Evolutionary conservation across 2,888 invertebrate genomes (phyloP).

Genomic region (Digitonthophagus gazella): DNA sequence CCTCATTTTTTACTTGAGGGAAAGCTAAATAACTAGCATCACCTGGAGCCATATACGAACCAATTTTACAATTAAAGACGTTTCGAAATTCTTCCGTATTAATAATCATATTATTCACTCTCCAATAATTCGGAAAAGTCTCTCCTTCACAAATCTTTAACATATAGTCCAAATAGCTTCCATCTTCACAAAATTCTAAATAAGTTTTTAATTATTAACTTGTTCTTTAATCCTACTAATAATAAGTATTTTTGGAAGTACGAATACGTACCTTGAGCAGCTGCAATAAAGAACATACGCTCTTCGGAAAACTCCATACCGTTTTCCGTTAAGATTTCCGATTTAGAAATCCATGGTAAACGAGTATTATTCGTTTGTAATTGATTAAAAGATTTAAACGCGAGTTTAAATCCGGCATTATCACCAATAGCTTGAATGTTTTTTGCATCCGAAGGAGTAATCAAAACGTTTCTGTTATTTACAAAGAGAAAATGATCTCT

Average conservation of each 20-base stretch:
- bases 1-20: no score
- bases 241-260: background rate
- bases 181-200: slow-evolving; percentile 38
- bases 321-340: no score
- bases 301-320: slow-evolving; percentile 32
- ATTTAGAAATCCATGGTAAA: slow-evolving; percentile 36
- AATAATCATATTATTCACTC: slow-evolving; percentile 37
- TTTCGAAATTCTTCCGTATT: slow-evolving; percentile 36
- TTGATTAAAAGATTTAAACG: slow-evolving; percentile 29
- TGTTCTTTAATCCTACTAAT: no score
- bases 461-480: background rate
- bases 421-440: slow-evolving; percentile 25
- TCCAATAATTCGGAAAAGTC: slow-evolving; percentile 37
- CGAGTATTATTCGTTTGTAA: slow-evolving; percentile 24
- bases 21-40: no score
- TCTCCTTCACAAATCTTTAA: slow-evolving; percentile 38
- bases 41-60: no score
- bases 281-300: slow-evolving; percentile 36
- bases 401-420: slow-evolving; percentile 37
- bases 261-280: slow-evolving; percentile 39
- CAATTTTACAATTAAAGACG: slow-evolving; percentile 35
- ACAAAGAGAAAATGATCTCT: background rate
- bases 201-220: no score
- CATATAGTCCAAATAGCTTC: slow-evolving; percentile 34
- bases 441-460: background rate